These are phyloP conservation scores for Gracilinanus agilis DNA, from an alignment of 2,113 vertebrate genomes.

Conservation along the genomic window DNA sequence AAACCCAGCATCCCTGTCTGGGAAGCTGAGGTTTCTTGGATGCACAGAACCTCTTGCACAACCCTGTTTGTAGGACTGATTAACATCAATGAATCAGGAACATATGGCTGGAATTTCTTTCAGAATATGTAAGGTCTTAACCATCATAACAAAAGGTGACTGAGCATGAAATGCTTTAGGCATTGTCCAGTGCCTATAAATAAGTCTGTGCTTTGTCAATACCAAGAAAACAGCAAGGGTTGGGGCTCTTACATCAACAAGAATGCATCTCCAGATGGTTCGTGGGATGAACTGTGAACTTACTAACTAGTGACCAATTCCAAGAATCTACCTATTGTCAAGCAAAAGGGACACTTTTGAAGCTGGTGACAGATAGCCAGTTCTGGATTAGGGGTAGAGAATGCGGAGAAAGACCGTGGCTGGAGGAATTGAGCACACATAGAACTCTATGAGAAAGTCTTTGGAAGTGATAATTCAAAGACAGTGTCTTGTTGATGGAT, in stretches of 20 bases:
- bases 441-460: background rate
- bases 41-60: conserved; percentile 21
- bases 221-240: conserved; percentile 4
- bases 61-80: background rate
- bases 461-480: background rate
- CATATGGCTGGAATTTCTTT: background rate
- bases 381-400: background rate
- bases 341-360: conserved; percentile 27
- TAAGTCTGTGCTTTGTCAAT: conserved; percentile 56
- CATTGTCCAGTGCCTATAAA: conserved; percentile 50
- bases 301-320: background rate
- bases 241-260: background rate
- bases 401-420: background rate
- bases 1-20: background rate
- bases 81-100: background rate
- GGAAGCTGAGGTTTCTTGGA: conserved; percentile 19
- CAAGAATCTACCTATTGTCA: conserved; percentile 7
- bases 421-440: background rate
- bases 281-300: conserved; percentile 35
- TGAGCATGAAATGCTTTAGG: conserved; percentile 18
- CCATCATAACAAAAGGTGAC: conserved; percentile 42
- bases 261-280: conserved; percentile 14
- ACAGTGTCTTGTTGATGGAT: conserved; percentile 64
- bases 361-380: background rate
- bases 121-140: background rate